Evolutionary conservation across 2,888 invertebrate species (phyloP).

Genomic region (Cantharis flavilabris): DNA sequence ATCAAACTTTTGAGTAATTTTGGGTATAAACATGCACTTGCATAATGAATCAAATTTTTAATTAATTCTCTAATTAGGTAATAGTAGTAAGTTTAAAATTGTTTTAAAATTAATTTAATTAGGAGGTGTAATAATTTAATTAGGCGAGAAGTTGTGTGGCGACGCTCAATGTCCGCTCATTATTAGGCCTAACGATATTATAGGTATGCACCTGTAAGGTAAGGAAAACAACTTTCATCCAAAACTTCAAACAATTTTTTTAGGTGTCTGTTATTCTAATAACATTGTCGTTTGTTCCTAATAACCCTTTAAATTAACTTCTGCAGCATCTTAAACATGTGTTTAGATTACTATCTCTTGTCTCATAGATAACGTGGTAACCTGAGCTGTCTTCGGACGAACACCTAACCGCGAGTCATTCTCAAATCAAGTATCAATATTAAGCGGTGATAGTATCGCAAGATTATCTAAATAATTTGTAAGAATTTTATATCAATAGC

Average conservation of each 20-base stretch:
- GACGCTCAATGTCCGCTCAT: not conserved
- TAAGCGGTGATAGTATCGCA: conserved; percentile 15
- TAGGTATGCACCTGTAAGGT: not conserved
- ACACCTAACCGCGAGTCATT: conserved; percentile 15
- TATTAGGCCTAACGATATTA: not conserved
- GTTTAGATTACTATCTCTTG: conserved; percentile 40
- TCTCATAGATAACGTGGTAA: conserved; percentile 24
- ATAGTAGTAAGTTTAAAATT: not conserved
- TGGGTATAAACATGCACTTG: not conserved
- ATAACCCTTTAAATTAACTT: conserved; percentile 26
- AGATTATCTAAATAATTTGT: conserved; percentile 9
- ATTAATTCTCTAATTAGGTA: not conserved
- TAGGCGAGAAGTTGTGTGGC: not conserved
- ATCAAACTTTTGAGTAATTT: not conserved
- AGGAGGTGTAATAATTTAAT: not conserved
- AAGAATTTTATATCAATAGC: conserved; percentile 1
- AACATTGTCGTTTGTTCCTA: conserved; percentile 2
- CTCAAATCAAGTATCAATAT: conserved; percentile 13
- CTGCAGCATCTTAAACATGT: conserved; percentile 35
- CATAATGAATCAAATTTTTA: not conserved
- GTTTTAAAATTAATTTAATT: not conserved
- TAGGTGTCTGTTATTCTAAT: not conserved
- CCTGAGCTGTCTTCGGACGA: conserved; percentile 10
- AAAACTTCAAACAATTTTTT: not conserved
- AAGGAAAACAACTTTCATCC: not conserved